Base-by-base conservation (phyloP, 2,888 invertebrate species). In the Copidosoma aretas region DNA sequence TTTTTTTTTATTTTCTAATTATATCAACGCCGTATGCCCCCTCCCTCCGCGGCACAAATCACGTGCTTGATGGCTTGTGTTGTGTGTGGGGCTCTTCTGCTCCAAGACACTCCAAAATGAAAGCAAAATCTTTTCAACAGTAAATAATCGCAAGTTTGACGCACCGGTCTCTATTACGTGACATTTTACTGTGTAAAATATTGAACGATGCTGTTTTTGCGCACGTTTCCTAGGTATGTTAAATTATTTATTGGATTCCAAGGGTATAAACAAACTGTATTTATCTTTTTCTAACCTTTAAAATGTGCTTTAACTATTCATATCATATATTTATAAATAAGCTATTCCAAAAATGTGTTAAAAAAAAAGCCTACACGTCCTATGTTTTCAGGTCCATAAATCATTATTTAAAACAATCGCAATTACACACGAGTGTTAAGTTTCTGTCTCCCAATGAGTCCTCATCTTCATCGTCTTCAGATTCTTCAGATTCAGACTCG, bases 401-500 rank as follows among this genome's bases (percentile, higher is more conserved):
- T 41, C 49, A 52, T 17, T 68, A 64, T 68, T 64, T 68, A 15
- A 71, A 64, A 54, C 57, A 56, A 59, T 57, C 62, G 25, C 67
- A 72, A 46, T 56, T 72, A 17, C 60, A 73, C 54, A 64, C 54
- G 21, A 66, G 66, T 15, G 25, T 66, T 46, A 66, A 61, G 39
- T 54, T 32, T 54, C 51, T 61, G 10, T 15, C 24, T 57, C 10
- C 53, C 25, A 63, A 71, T 15, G 62, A 63, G 25, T 60, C 67
- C 1, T 68, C 68, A 8, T n/a, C n/a, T n/a, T 68, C 69, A 25
- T 63, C 64, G 12, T 73, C 73, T 24, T 66, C 68, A 24, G 69
- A 67, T 24, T 74, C 73, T 4, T 73, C 73, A 21, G 70, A 71
- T 62, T 75, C 74, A 25, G 74, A 75, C 65, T 73, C 73, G 25